phyloP scores from a whole-genome alignment of 2,888 invertebrate genomes.

The Argyresthia goedartella region DNA sequence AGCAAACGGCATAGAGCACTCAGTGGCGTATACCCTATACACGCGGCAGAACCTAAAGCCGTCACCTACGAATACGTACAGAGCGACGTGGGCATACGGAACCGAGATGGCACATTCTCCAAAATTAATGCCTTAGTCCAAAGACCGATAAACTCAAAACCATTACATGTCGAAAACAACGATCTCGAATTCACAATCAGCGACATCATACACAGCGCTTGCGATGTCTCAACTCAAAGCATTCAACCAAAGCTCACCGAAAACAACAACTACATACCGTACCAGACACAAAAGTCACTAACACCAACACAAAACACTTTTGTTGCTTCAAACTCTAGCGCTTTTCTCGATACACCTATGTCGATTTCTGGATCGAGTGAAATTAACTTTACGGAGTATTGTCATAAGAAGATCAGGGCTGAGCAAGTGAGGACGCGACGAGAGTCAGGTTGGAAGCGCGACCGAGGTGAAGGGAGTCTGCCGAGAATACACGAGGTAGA shows the following conservation, averaged over 20 bases:
- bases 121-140: constrained; percentile 39
- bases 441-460: background rate
- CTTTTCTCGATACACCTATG: constrained; percentile 22
- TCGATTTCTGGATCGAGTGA: background rate
- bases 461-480: constrained; percentile 14
- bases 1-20: constrained; percentile 24
- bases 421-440: constrained; percentile 22
- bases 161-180: background rate
- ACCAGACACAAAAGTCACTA: too few relatives aligned
- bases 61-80: constrained; percentile 17
- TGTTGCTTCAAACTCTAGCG: constrained; percentile 8
- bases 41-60: constrained; percentile 11
- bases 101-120: constrained; percentile 31
- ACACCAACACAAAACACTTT: too few relatives aligned
- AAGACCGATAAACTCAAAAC: constrained; percentile 15
- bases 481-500: constrained; percentile 33
- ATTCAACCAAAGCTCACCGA: constrained; percentile 4
- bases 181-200: constrained; percentile 3
- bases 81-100: constrained; percentile 22
- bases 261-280: background rate
- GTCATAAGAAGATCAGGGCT: constrained; percentile 34
- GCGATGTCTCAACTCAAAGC: background rate
- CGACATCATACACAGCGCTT: background rate
- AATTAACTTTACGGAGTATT: constrained; percentile 20
- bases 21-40: constrained; percentile 39